phyloP scores from a whole-genome alignment of 2,113 vertebrate species.

The Erythrolamprus reginae region DNA sequence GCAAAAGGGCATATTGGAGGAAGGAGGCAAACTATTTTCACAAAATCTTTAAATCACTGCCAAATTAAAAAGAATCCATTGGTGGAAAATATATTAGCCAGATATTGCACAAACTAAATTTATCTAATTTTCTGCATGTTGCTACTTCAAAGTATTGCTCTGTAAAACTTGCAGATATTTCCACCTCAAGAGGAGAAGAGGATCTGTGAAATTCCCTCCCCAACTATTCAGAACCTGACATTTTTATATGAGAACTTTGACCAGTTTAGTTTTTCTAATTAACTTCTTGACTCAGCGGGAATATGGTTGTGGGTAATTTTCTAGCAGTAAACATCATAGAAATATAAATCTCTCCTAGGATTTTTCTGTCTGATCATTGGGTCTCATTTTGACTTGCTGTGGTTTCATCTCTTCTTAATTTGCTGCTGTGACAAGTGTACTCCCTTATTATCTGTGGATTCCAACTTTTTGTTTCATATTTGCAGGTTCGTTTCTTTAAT shows the following conservation, averaged over 20 bases:
- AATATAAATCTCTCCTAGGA: neutral
- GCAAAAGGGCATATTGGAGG: neutral
- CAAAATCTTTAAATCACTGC: neutral
- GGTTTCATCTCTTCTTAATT: neutral
- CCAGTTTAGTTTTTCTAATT: slow-evolving; percentile 35
- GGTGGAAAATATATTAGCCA: neutral
- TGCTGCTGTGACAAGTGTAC: neutral
- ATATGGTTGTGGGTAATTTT: slow-evolving; percentile 21
- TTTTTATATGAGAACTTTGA: slow-evolving; percentile 13
- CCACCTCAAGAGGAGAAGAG: neutral
- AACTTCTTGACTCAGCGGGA: slow-evolving; percentile 8
- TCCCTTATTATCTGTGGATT: neutral
- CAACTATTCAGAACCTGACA: slow-evolving; percentile 18
- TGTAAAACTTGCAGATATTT: neutral
- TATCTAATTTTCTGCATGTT: neutral
- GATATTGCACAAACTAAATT: neutral
- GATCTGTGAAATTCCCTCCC: slow-evolving; percentile 1
- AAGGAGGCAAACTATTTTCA: neutral
- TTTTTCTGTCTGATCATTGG: neutral
- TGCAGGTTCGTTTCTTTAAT: neutral
- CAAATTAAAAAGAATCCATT: neutral
- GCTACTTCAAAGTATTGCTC: neutral
- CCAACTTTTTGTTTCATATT: neutral
- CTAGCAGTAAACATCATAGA: slow-evolving; percentile 36
- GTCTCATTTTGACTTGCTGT: slow-evolving; percentile 16